Evolutionary conservation across 2,797 vertebrate species (phyloP).

Genomic region (Anas capensis): DNA sequence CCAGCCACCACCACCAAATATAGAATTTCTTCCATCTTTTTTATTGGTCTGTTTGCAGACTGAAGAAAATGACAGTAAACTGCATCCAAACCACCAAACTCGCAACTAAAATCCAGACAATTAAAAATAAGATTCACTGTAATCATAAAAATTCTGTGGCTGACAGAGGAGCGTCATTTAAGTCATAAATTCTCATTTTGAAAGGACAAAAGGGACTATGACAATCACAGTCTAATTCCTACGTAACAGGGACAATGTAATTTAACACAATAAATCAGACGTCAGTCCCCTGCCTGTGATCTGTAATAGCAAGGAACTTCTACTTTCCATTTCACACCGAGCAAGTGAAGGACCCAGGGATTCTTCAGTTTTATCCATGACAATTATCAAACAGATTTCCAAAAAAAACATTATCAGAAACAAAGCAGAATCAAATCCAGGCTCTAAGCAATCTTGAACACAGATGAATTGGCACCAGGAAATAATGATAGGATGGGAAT

Average conservation of each 20-base stretch:
- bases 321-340: background rate
- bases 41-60: background rate
- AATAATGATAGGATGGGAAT: background rate
- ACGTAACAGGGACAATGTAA: background rate
- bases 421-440: background rate
- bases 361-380: background rate
- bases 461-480: background rate
- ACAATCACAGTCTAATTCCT: constrained; percentile 14
- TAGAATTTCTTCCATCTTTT: background rate
- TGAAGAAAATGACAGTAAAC: constrained; percentile 4
- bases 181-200: constrained; percentile 49
- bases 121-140: constrained; percentile 3
- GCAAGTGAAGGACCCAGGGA: background rate
- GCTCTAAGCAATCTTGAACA: background rate
- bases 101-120: constrained; percentile 6
- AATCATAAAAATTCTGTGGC: background rate
- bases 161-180: constrained; percentile 26
- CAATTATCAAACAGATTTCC: constrained; percentile 8
- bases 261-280: constrained; percentile 38
- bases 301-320: background rate
- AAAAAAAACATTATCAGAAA: constrained; percentile 13
- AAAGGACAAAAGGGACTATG: constrained; percentile 35
- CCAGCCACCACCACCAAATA: background rate
- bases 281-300: background rate
- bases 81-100: background rate